A percentile compares a stretch with the other conserved stretches of the same genome.
phyloP scores from a whole-genome alignment of 2,113 vertebrate species.

The Elanus axillaris region DNA sequence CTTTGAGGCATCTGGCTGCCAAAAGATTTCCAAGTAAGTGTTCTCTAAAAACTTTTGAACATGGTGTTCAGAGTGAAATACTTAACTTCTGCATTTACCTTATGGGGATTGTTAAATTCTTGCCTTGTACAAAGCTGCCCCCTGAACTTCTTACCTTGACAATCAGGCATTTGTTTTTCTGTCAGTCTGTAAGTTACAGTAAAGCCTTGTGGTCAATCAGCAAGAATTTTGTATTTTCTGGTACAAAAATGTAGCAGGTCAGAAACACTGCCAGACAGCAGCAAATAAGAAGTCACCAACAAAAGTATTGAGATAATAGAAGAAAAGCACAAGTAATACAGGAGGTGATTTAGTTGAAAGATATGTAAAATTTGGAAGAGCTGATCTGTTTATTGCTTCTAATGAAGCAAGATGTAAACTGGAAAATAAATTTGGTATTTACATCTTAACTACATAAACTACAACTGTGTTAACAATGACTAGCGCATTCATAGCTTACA shows the following conservation, averaged over 20 bases:
- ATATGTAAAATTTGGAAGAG: not conserved
- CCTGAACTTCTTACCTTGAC: not conserved
- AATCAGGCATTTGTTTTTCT: not conserved
- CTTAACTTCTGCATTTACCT: not conserved
- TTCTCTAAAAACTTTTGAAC: not conserved
- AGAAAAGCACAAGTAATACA: not conserved
- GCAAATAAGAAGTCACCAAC: not conserved
- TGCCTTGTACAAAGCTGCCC: not conserved
- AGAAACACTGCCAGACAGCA: not conserved
- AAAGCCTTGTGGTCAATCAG: not conserved
- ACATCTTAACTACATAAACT: not conserved
- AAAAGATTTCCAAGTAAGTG: slow-evolving; percentile 91
- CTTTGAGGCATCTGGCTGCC: slow-evolving; percentile 88
- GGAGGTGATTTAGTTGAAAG: not conserved
- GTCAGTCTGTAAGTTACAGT: not conserved
- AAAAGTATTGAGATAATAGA: not conserved
- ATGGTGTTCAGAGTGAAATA: not conserved
- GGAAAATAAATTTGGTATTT: not conserved
- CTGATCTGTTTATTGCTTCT: not conserved
- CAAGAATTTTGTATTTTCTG: not conserved
- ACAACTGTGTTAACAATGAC: not conserved
- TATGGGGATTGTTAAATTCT: not conserved
- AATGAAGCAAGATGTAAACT: not conserved
- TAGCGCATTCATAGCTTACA: not conserved
- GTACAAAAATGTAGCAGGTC: not conserved